Percentiles rank a stretch among this genome's conserved stretches.
Evolutionary conservation across 2,113 vertebrate species (phyloP).

Genomic region (western clawed frog (Xenopus tropicalis)): DNA sequence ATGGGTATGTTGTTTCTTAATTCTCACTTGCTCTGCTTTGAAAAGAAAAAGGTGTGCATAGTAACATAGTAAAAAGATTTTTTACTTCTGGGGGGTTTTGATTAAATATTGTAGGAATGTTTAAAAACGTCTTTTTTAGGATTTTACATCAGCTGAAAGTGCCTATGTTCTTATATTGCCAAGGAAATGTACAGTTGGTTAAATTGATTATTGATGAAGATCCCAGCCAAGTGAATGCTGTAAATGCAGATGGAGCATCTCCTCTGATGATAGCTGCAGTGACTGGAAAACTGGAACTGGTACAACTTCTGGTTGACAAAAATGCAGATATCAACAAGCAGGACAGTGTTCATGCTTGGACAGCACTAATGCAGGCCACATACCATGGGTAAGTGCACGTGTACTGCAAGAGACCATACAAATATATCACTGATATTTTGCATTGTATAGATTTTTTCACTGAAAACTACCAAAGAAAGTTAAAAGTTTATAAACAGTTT

Average conservation of each 20-base stretch:
- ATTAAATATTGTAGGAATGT: too few species aligned
- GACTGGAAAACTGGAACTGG: slow-evolving; percentile 84
- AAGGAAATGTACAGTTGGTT: slow-evolving; percentile 88
- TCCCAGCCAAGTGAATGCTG: slow-evolving; percentile 80
- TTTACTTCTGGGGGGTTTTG: too few species aligned
- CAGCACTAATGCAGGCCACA: slow-evolving; percentile 95
- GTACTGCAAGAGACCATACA: neutral
- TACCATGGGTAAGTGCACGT: slow-evolving; percentile 81
- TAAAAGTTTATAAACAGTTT: too few species aligned
- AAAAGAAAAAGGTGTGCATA: too few species aligned
- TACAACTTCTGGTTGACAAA: slow-evolving; percentile 89
- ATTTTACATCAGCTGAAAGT: too few species aligned
- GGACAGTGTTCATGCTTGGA: slow-evolving; percentile 91
- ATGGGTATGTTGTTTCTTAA: slow-evolving; percentile 70
- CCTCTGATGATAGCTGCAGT: slow-evolving; percentile 94
- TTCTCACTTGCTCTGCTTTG: too few species aligned
- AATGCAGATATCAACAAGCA: slow-evolving; percentile 85
- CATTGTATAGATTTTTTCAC: too few species aligned
- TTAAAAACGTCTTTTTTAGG: too few species aligned
- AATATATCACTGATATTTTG: too few species aligned
- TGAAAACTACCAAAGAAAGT: too few species aligned
- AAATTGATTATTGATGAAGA: slow-evolving; percentile 92
- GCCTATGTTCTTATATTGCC: slow-evolving; percentile 5
- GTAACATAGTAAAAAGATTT: too few species aligned
- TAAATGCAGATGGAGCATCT: slow-evolving; percentile 87